Evolutionary conservation across 2,888 invertebrate species (phyloP), one percentile per base, ranked within the genome.

Genomic region (Latheticus oryzae): DNA sequence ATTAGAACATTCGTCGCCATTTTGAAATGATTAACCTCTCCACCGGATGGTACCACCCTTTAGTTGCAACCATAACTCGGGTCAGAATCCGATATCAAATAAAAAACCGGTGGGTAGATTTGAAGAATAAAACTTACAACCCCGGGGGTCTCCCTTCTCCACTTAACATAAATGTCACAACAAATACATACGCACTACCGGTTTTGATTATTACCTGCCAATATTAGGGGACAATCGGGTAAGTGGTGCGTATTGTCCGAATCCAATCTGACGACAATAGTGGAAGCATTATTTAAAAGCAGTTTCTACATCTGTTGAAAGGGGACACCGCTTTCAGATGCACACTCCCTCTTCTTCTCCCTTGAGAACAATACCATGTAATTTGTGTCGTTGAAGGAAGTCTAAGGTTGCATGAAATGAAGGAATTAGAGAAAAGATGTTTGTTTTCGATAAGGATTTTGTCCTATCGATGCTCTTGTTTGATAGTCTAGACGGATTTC

Each of bases 161-260:
- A 60, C 63, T 67, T 63, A 61, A 63, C 69, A 68, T 67, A 67
- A 71, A 73, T 73, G 73, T 74, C 74, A 74, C 74, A 74, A 74
- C 74, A 74, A 73, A 74, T 72, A 73, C 73, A 73, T 54, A 53
- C 56, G 60, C 62, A 45, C 64, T 66, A 64, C 64, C 58, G 67
- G 60, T 52, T 62, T 52, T 68, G 71, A 73, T 74, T 75, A 75
- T 75, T 75, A 75, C 75, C 75, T 75, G 75, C 75, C 75, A 74
- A 74, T 74, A 66, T 60, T 32, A 55, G 57, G 57, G 65, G 54
- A 70, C 71, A 71, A 73, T 73, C 68, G 73, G 66, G 61, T 70
- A 72, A 73, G 73, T 72, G 72, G 68, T 56, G 61, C 54, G 65
- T 64, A 68, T 73, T 73, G 71, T 72, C 54, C 63, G 52, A 57